Percentiles rank a stretch among this genome's conserved stretches.
Evolutionary conservation across 35 echinoderm and acorn worm species (phyloP).

Genomic region (Apostichopus parvimensis): DNA sequence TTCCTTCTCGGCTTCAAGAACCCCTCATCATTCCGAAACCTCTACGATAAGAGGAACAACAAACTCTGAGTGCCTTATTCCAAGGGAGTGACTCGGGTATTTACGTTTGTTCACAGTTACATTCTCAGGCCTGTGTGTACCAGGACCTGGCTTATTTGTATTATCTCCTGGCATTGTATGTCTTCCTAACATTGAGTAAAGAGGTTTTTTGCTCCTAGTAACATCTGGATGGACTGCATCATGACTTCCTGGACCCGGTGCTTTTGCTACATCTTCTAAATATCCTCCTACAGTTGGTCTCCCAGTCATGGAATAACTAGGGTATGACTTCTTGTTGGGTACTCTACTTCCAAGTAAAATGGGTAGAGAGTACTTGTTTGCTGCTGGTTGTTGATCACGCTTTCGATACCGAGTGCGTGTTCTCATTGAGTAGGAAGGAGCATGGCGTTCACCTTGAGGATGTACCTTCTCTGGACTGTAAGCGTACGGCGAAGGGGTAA

Average conservation of each 20-base stretch:
- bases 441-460: constrained; percentile 95
- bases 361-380: constrained; percentile 87
- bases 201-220: constrained; percentile 75
- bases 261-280: constrained; percentile 88
- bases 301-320: constrained; percentile 91
- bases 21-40: constrained; percentile 68
- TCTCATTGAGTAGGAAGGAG: constrained; percentile 83
- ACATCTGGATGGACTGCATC: constrained; percentile 73
- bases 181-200: constrained; percentile 93
- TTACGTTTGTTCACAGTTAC: constrained; percentile 82
- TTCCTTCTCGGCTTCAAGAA: background rate
- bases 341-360: constrained; percentile 71
- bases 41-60: constrained; percentile 90
- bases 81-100: constrained; percentile 78
- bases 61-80: constrained; percentile 94
- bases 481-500: constrained; percentile 92
- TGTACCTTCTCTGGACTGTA: constrained; percentile 95
- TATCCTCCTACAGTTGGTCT: constrained; percentile 92
- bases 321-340: constrained; percentile 77
- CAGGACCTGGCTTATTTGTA: constrained; percentile 82
- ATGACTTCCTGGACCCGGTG: constrained; percentile 90
- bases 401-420: constrained; percentile 91
- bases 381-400: constrained; percentile 84
- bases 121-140: constrained; percentile 91
- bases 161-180: constrained; percentile 72